Conservation (phyloP, 2,888 invertebrate species). For the Cephus pygmeus region DNA sequence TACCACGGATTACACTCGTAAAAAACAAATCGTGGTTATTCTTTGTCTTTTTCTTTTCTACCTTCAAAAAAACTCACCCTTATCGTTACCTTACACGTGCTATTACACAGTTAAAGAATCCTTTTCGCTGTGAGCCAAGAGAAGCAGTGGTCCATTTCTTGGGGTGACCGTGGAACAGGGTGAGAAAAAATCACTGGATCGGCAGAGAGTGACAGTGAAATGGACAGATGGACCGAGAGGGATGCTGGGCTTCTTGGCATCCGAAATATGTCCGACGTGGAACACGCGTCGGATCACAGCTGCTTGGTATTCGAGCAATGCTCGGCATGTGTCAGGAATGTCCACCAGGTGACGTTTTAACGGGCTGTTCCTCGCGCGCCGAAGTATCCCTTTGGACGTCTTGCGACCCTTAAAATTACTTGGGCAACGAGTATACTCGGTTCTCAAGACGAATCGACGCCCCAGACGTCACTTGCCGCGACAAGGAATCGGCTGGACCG, state of each 20-base stretch:
- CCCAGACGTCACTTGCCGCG: not conserved
- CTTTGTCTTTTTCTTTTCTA: slow-evolving; percentile 20
- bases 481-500: not conserved
- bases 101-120: not conserved
- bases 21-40: not conserved
- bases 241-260: slow-evolving; percentile 51
- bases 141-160: not conserved
- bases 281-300: slow-evolving; percentile 29
- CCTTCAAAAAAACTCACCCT: not conserved
- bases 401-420: slow-evolving; percentile 27
- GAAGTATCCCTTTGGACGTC: slow-evolving; percentile 38
- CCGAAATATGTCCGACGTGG: slow-evolving; percentile 41
- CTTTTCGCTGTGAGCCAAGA: not conserved
- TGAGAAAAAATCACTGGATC: not conserved
- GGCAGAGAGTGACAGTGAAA: not conserved
- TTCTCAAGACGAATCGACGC: slow-evolving; percentile 19
- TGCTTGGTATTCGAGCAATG: slow-evolving; percentile 54
- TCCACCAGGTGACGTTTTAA: slow-evolving; percentile 61
- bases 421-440: slow-evolving; percentile 7
- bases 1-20: not conserved
- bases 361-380: slow-evolving; percentile 46
- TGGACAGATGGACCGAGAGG: slow-evolving; percentile 1
- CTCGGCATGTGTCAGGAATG: slow-evolving; percentile 59
- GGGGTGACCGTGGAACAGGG: not conserved
- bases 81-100: not conserved